Base-by-base conservation (phyloP, 1,140 invertebrate genomes). In the Pantala flavescens region DNA sequence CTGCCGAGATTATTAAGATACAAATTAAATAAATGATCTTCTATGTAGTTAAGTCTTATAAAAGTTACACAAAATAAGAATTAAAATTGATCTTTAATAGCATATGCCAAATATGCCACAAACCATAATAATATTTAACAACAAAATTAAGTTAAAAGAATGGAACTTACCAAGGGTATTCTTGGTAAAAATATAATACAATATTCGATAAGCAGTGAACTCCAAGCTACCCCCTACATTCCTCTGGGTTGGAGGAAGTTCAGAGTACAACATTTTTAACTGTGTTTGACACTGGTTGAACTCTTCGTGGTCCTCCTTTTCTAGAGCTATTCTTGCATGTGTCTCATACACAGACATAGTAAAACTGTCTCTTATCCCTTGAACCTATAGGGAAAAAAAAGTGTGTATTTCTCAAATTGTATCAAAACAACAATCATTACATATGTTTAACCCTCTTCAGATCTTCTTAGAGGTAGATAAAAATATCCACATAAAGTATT, bases 201-300 rank as follows among this genome's bases (percentile, higher is more conserved):
- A 84, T 82, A 99, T 95, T 76, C 88, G 36, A 84, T 99, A 99
- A 74, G 95, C 95, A 55, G 90, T 92, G 83, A 99, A 99, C 2
- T 78, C 77, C 16, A 74, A 73, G 79, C 88, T 85, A 24, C 88
- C 88, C 74, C 90, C 90, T 28, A 91, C 82, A 77, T 86, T 82
- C n/a, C 49, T 16, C 49, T 63, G 49, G 16, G 49, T 63, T 19
- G 16, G 14, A 21, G 49, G 49, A 55, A 81, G 77, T 80, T 93
- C 91, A 75, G 87, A 82, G 82, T 97, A 98, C 12, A 99, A 85
- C 86, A 95, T 92, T 86, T 94, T 94, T 28, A 99, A 84, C 84
- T 99, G 97, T 55, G 96, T 97, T 84, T 99, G 97, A 83, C 97
- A 99, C 82, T 99, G 97, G 86, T 99, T 99, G 81, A 98, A 99